A percentile compares a stretch with the other conserved stretches of the same genome.
Conservation (phyloP, 2,113 vertebrate genomes). For the Gavia stellata region DNA sequence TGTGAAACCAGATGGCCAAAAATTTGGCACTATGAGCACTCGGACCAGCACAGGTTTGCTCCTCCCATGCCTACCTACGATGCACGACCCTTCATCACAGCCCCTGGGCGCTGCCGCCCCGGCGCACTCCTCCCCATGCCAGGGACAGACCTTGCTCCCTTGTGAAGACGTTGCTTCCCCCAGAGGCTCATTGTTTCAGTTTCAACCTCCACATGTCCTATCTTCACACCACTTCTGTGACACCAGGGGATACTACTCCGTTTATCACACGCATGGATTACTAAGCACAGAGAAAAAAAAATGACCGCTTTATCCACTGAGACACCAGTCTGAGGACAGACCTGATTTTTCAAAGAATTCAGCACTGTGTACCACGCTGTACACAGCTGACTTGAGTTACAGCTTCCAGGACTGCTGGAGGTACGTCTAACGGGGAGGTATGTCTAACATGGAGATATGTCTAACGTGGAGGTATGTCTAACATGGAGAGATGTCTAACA, state of each 20-base stretch:
- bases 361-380: fast-evolving
- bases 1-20: neutral
- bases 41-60: fast-evolving
- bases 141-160: neutral
- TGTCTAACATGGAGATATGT: fast-evolving
- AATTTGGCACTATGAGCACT: fast-evolving
- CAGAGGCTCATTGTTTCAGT: neutral
- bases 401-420: neutral
- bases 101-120: fast-evolving
- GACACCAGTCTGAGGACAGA: neutral
- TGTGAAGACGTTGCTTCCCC: too few relatives aligned
- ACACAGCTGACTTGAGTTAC: neutral
- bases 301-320: fast-evolving
- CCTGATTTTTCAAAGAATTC: neutral
- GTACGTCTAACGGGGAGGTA: fast-evolving
- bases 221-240: neutral
- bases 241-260: neutral
- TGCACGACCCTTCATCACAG: fast-evolving
- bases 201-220: neutral
- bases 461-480: too few relatives aligned
- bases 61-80: fast-evolving
- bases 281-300: neutral
- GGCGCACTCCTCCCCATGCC: fast-evolving
- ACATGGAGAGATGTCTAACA: neutral
- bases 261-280: fast-evolving